phyloP scores from a whole-genome alignment of 2,113 vertebrate species.

The Amblyornis subalaris region DNA sequence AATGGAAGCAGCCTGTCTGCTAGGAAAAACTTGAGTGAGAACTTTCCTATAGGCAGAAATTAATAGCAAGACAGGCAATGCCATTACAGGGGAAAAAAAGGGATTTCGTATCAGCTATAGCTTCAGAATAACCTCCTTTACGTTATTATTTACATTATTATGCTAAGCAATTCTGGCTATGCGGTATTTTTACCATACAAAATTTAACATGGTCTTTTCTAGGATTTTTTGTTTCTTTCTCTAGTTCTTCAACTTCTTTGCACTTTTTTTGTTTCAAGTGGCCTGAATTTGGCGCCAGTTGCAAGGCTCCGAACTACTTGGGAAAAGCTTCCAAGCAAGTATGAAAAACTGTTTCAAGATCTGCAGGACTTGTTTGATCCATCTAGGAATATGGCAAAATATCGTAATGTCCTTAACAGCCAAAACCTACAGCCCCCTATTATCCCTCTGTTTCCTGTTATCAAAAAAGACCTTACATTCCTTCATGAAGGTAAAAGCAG shows the following conservation, averaged over 20 bases:
- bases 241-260: background rate
- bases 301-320: constrained; percentile 94
- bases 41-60: background rate
- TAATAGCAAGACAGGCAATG: background rate
- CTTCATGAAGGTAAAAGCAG: constrained; percentile 88
- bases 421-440: constrained; percentile 96
- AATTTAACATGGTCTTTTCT: background rate
- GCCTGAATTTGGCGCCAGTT: constrained; percentile 92
- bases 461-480: constrained; percentile 99
- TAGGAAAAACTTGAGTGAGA: background rate
- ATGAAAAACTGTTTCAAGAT: constrained; percentile 96
- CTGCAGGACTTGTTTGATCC: constrained; percentile 98
- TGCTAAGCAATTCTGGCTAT: background rate
- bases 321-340: constrained; percentile 98
- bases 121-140: background rate
- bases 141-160: background rate
- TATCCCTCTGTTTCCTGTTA: constrained; percentile 96
- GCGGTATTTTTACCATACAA: background rate
- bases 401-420: constrained; percentile 95
- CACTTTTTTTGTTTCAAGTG: constrained; percentile 69
- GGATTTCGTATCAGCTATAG: background rate
- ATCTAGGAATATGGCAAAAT: constrained; percentile 98
- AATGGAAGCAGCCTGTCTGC: background rate
- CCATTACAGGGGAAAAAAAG: background rate
- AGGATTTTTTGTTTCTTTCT: background rate